Conservation (phyloP, 2,797 vertebrate genomes). For the Sebastes minor region DNA sequence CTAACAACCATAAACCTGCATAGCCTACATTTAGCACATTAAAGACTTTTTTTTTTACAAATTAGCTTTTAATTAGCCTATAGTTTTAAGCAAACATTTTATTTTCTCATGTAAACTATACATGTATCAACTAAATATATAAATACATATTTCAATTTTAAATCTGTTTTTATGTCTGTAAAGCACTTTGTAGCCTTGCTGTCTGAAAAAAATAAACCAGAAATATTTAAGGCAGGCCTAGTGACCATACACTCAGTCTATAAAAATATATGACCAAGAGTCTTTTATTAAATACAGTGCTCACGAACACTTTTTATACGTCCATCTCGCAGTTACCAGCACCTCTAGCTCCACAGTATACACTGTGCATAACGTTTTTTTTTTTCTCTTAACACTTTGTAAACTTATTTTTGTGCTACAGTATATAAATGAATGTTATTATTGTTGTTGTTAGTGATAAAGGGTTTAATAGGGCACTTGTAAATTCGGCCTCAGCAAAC, state of each 20-base stretch:
- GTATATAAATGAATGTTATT: background rate
- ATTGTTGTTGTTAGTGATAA: background rate
- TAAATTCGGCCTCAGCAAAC: background rate
- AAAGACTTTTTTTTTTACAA: background rate
- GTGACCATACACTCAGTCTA: too few species aligned
- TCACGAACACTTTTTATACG: too few species aligned
- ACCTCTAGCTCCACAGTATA: background rate
- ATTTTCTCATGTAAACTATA: background rate
- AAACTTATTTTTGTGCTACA: background rate
- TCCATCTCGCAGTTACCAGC: too few species aligned
- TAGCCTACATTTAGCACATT: too few species aligned
- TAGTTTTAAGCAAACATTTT: background rate
- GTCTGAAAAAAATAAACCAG: too few species aligned
- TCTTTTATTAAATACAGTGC: too few species aligned
- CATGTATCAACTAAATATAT: background rate
- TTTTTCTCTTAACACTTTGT: too few species aligned
- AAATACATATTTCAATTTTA: accelerated
- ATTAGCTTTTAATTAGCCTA: background rate
- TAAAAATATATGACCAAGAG: too few species aligned
- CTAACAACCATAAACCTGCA: background rate
- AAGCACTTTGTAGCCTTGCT: background rate
- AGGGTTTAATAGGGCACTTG: background rate
- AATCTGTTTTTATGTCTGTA: background rate
- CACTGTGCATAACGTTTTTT: background rate
- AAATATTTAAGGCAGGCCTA: too few species aligned